Evolutionary conservation across 1,140 invertebrate genomes (phyloP).

Genomic region (Nasonia vitripennis): DNA sequence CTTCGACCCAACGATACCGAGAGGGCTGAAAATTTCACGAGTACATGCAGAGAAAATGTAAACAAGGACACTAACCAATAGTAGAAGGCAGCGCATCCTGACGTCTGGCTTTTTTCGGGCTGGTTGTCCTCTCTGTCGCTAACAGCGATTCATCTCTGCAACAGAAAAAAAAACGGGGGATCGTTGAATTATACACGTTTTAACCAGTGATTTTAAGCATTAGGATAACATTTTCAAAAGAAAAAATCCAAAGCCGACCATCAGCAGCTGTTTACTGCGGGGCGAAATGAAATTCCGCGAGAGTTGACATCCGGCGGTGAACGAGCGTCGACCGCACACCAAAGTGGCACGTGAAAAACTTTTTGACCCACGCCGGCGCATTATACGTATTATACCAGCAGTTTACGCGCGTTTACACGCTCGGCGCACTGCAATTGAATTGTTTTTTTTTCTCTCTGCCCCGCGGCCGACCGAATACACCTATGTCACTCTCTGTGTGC

Average conservation of each 20-base stretch:
- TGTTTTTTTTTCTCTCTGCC: background rate
- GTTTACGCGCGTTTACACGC: background rate
- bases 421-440: background rate
- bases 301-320: background rate
- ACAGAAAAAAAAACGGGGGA: slow-evolving; percentile 18
- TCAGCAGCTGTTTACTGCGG: slow-evolving; percentile 18
- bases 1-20: too few species aligned
- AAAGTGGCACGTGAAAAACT: slow-evolving; percentile 19
- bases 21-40: background rate
- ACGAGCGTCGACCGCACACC: background rate
- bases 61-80: slow-evolving; percentile 55
- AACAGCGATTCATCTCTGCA: slow-evolving; percentile 61
- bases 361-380: background rate
- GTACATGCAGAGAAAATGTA: background rate
- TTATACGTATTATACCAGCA: background rate
- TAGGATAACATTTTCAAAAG: background rate
- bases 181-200: too few species aligned
- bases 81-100: slow-evolving; percentile 61
- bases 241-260: background rate
- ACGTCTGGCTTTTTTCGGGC: slow-evolving; percentile 43
- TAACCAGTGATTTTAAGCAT: too few species aligned
- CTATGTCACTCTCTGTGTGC: background rate
- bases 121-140: background rate
- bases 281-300: slow-evolving; percentile 25
- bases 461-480: background rate